These are phyloP conservation scores for Ceratothoa steindachneri DNA, from an alignment of 2,888 invertebrate genomes.

Conservation along the genomic window DNA sequence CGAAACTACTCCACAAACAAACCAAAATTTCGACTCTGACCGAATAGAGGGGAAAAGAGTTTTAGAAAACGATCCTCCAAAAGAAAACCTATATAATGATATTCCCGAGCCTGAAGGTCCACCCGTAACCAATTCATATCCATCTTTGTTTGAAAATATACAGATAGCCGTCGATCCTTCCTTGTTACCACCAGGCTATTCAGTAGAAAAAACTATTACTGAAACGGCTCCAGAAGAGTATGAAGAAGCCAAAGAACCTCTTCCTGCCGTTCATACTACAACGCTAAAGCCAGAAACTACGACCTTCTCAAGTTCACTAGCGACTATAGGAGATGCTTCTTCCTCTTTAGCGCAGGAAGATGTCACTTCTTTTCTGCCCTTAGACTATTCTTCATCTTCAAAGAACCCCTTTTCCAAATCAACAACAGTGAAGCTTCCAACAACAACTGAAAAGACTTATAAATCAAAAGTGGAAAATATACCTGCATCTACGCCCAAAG, in stretches of 20 bases:
- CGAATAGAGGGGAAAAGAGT: constrained; percentile 11
- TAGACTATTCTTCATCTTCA: background rate
- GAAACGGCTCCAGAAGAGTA: background rate
- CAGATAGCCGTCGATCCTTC: constrained; percentile 17
- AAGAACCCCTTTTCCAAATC: too few relatives aligned
- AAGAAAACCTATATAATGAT: constrained; percentile 1
- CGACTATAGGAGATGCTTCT: background rate
- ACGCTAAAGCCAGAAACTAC: background rate
- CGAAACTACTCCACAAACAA: background rate
- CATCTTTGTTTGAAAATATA: constrained; percentile 16
- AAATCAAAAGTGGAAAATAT: constrained; percentile 17
- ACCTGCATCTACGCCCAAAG: background rate
- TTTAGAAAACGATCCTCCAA: background rate
- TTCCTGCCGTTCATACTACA: background rate
- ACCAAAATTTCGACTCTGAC: background rate
- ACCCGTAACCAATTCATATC: background rate
- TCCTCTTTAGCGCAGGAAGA: background rate
- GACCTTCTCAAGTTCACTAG: too few relatives aligned
- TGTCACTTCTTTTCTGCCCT: background rate
- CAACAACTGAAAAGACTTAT: too few relatives aligned
- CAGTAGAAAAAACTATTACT: background rate
- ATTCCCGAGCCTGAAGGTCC: background rate
- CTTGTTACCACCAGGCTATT: constrained; percentile 17
- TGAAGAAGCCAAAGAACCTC: background rate
- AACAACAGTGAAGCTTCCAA: too few relatives aligned